Percentiles rank a stretch among this genome's conserved stretches.
Conservation (phyloP, 2,113 vertebrate genomes). For the Columba livia region DNA sequence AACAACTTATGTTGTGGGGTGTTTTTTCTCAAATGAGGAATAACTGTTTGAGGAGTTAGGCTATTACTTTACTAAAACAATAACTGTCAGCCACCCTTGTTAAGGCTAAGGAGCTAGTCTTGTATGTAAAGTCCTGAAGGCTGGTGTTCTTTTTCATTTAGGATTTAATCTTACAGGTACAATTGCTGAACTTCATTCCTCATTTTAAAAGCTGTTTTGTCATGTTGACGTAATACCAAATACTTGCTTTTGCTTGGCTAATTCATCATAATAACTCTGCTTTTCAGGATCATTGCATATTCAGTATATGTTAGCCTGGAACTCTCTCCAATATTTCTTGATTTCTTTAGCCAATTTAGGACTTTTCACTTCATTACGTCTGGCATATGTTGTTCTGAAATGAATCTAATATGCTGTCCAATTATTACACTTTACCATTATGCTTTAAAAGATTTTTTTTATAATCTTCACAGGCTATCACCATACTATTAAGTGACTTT, state of each 20-base stretch:
- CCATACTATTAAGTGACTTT: not conserved
- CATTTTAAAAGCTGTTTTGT: not conserved
- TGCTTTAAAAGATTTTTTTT: not conserved
- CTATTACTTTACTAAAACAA: not conserved
- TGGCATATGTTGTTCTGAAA: not conserved
- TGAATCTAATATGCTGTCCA: not conserved
- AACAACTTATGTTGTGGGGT: not conserved
- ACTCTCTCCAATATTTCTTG: not conserved
- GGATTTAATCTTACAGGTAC: not conserved
- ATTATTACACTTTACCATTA: not conserved
- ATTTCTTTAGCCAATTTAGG: not conserved
- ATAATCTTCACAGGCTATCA: not conserved
- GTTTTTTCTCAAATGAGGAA: not conserved
- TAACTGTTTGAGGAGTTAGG: not conserved
- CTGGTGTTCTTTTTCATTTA: not conserved
- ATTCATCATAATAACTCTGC: not conserved
- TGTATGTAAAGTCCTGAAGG: not conserved
- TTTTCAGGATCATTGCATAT: not conserved
- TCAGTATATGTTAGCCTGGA: not conserved
- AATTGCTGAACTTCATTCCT: not conserved
- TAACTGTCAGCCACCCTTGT: not conserved
- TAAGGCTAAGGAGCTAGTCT: not conserved
- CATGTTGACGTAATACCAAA: not conserved
- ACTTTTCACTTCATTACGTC: not conserved
- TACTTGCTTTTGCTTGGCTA: not conserved